Base-by-base conservation (phyloP, 23 tunicate species). In the Ascidia mentula region DNA sequence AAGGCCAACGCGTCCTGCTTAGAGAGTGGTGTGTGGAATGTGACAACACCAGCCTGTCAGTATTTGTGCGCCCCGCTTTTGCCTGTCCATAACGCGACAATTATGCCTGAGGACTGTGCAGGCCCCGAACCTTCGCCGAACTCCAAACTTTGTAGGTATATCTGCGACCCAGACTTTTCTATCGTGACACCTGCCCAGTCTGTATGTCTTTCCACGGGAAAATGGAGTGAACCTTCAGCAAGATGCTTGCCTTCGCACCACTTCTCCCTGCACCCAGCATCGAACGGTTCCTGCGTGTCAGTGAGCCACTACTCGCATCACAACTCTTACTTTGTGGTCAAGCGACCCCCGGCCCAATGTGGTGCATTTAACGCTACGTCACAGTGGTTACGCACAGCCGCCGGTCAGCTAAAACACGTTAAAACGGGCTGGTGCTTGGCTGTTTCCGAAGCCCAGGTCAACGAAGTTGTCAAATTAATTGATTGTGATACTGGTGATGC, bases 371-470 rank as follows among this genome's bases (percentile, higher is more conserved):
- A 82, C 39, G 30, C 38, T 9, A 73, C 31, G 73, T 32, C 40
- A 0, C 28, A 32, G 53, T 82, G 87, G 87, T 72, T 34, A 1
- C 35, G 35, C 31, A 59, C 72, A 36, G 28, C 38, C 33, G 40
- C 60, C 15, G 73, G 71, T 9, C 70, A 74, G 61, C 40, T 82
- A 31, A 42, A 79, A 9, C 60, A 74, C 38, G 87, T 53, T 18
- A 45, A 3, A 24, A 59, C 87, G 9, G 45, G 71, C 34, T 82
- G 78, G 79, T 82, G 87, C 73, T 72, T 82, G 22, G 79, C 46
- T 0, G 72, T 59, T 1, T 40, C 37, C 37, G 39, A 31, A 1
- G 38, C 34, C 32, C 34, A 32, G 32, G 34, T 38, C 31, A 20
- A 40, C 36, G 82, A 39, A 31, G 45, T 76, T 40, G 65, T 84